Conservation (phyloP, 2,888 invertebrate genomes). For the Polymixis flavicincta region DNA sequence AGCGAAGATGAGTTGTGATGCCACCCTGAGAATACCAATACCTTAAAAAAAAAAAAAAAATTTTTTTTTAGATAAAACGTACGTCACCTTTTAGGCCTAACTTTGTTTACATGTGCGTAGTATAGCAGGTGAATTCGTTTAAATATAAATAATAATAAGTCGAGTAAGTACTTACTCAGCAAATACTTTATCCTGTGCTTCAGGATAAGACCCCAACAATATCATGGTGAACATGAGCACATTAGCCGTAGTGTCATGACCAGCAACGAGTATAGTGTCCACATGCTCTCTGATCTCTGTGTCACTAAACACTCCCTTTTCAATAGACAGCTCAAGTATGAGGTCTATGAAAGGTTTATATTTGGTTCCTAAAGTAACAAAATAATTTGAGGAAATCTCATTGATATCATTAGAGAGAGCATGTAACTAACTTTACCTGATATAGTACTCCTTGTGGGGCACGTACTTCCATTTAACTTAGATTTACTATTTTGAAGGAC, state of each 20-base stretch:
- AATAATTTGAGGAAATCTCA: not conserved
- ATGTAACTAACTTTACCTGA: slow-evolving; percentile 61
- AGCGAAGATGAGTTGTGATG: too few relatives aligned
- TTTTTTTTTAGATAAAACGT: too few relatives aligned
- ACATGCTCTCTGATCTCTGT: slow-evolving; percentile 90
- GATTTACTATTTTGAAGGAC: slow-evolving; percentile 77
- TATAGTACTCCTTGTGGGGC: slow-evolving; percentile 64
- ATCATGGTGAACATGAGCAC: slow-evolving; percentile 83
- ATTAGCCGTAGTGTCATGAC: slow-evolving; percentile 87
- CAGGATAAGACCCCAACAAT: slow-evolving; percentile 82
- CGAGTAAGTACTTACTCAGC: slow-evolving; percentile 75
- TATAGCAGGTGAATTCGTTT: not conserved
- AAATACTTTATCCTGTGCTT: slow-evolving; percentile 79
- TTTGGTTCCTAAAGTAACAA: slow-evolving; percentile 68
- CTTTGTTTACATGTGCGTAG: not conserved
- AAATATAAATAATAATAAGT: not conserved
- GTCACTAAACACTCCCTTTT: slow-evolving; percentile 84
- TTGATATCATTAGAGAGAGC: not conserved
- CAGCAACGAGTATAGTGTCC: slow-evolving; percentile 90
- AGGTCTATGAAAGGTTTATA: slow-evolving; percentile 90
- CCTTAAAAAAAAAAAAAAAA: too few relatives aligned
- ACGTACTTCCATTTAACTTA: slow-evolving; percentile 69
- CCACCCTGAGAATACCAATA: too few relatives aligned
- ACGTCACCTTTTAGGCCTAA: not conserved
- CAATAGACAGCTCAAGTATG: slow-evolving; percentile 85